A percentile compares a stretch with the other conserved stretches of the same genome.
These are phyloP conservation scores for Eilema sororculum DNA, from an alignment of 2,888 invertebrate species.

Conservation along the genomic window DNA sequence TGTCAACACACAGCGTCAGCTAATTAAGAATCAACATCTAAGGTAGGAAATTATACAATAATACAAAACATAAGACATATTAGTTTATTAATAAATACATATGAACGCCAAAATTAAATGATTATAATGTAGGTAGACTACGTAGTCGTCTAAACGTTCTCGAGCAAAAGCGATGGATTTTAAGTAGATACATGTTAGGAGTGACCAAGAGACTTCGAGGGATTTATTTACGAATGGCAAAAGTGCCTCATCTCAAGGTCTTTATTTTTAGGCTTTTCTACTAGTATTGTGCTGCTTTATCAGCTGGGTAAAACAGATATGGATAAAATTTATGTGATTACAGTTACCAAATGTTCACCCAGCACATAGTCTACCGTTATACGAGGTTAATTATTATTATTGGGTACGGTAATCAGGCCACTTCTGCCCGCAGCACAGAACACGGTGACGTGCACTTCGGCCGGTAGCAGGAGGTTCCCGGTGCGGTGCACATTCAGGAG, in stretches of 20 bases:
- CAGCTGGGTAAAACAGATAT: background rate
- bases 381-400: background rate
- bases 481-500: background rate
- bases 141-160: background rate
- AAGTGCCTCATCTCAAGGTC: too few species aligned
- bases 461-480: background rate
- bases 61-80: too few species aligned
- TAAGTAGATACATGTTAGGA: too few species aligned
- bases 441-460: background rate
- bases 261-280: background rate
- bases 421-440: background rate
- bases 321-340: too few species aligned
- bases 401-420: background rate
- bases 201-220: too few species aligned
- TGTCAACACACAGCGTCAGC: too few species aligned
- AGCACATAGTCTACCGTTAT: background rate
- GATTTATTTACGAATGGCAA: too few species aligned
- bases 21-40: too few species aligned
- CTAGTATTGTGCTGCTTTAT: background rate
- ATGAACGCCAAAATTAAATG: too few species aligned
- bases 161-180: too few species aligned
- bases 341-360: background rate
- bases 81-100: too few species aligned
- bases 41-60: too few species aligned
- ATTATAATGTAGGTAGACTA: background rate